A percentile compares a stretch with the other conserved stretches of the same genome.
phyloP scores from a whole-genome alignment of 2,797 vertebrate species.

The Odontamblyopus rebecca region DNA sequence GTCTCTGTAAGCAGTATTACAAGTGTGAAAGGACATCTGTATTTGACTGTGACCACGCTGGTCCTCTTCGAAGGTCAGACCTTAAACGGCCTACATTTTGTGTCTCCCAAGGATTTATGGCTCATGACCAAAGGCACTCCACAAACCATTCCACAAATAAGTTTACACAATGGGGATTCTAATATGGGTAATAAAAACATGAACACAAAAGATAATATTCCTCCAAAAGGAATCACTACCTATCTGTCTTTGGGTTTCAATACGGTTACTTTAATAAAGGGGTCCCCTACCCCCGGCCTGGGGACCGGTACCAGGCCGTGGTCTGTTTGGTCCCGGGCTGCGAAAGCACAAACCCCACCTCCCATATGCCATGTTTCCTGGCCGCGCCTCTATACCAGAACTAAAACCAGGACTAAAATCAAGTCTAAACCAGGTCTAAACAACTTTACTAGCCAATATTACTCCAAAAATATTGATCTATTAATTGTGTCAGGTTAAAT shows the following conservation, averaged over 20 bases:
- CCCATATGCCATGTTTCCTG: too few relatives aligned
- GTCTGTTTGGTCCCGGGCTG: too few relatives aligned
- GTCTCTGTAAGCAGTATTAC: constrained; percentile 7
- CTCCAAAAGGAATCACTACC: neutral
- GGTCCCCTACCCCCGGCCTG: too few relatives aligned
- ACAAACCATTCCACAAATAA: constrained; percentile 4
- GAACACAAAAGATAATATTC: neutral
- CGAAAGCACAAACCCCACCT: too few relatives aligned
- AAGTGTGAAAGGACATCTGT: constrained; percentile 10
- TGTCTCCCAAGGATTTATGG: neutral
- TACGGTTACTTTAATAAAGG: too few relatives aligned
- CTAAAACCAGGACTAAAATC: too few relatives aligned
- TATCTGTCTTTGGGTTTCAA: neutral
- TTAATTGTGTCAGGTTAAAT: too few relatives aligned
- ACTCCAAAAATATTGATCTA: too few relatives aligned
- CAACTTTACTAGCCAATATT: too few relatives aligned
- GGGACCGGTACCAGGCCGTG: too few relatives aligned
- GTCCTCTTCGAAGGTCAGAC: constrained; percentile 6
- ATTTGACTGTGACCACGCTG: constrained; percentile 5
- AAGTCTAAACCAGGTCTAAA: too few relatives aligned
- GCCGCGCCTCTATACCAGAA: too few relatives aligned
- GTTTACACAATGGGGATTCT: neutral
- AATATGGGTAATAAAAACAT: neutral
- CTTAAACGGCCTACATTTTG: constrained; percentile 10
- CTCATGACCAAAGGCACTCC: neutral